Conservation (phyloP, 1,140 invertebrate genomes). For the Callitettix versicolor region DNA sequence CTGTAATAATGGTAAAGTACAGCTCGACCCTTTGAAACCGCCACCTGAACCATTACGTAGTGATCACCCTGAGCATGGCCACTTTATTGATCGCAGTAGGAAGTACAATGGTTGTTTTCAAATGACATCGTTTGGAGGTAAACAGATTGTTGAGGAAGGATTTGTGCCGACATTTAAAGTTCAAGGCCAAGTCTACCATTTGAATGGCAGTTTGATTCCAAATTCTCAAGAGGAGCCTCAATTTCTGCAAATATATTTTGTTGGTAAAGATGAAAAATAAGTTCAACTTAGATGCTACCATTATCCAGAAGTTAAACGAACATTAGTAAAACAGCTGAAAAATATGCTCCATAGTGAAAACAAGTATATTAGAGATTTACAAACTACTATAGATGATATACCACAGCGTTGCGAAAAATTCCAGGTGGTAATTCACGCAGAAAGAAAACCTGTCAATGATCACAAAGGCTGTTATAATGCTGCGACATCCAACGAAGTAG, state of each 20-base stretch:
- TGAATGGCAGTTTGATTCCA: conserved; percentile 31
- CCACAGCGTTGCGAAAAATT: conserved; percentile 16
- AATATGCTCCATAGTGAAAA: conserved; percentile 31
- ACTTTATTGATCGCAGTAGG: not conserved
- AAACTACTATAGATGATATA: conserved; percentile 30
- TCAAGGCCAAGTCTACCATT: conserved; percentile 39
- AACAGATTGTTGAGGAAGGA: conserved; percentile 24
- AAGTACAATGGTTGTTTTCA: conserved; percentile 1
- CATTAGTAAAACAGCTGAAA: conserved; percentile 30
- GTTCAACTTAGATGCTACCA: conserved; percentile 18
- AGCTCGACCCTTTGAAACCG: conserved; percentile 22
- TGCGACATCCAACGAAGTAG: conserved; percentile 23
- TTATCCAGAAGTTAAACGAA: conserved; percentile 25
- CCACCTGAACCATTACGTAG: conserved; percentile 24
- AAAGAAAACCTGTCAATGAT: conserved; percentile 25
- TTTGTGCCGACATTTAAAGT: conserved; percentile 36
- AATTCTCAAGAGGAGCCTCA: conserved; percentile 25
- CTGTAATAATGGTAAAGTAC: conserved; percentile 27
- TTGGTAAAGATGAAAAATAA: conserved; percentile 28
- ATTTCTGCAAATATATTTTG: conserved; percentile 37
- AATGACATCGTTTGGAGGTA: conserved; percentile 31
- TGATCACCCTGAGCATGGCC: not conserved
- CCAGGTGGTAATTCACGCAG: conserved; percentile 25
- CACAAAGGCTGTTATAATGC: conserved; percentile 27
- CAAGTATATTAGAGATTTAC: conserved; percentile 29